These are phyloP conservation scores for Disparrhopalites patrizii DNA, from an alignment of 2,888 invertebrate genomes.

Conservation along the genomic window DNA sequence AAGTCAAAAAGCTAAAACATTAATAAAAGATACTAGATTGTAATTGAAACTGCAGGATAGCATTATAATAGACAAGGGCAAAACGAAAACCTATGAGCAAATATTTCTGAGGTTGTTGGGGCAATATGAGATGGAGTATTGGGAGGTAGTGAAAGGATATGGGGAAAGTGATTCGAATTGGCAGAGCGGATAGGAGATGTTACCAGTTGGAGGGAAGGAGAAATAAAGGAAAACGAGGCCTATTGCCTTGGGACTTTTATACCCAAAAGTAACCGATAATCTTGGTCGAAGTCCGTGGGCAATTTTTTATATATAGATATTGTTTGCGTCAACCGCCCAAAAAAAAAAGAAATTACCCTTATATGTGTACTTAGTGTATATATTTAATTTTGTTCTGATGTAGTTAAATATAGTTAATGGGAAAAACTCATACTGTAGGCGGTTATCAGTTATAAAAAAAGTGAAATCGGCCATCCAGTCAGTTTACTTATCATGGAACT, in stretches of 20 bases:
- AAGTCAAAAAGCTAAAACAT: too few relatives aligned
- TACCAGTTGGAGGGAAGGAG: constrained; percentile 25
- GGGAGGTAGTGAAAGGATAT: neutral
- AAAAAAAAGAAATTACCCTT: too few relatives aligned
- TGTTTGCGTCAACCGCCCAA: too few relatives aligned
- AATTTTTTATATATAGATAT: neutral
- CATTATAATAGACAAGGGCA: too few relatives aligned
- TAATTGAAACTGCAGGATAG: neutral
- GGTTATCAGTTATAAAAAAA: neutral
- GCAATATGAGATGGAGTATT: neutral
- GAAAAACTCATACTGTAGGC: too few relatives aligned
- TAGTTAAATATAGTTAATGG: too few relatives aligned
- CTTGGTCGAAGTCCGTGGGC: neutral
- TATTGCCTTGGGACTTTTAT: constrained; percentile 37
- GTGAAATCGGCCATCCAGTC: neutral
- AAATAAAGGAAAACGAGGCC: constrained; percentile 46
- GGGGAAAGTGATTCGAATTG: neutral
- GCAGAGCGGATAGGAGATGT: constrained; percentile 26
- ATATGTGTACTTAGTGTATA: too few relatives aligned
- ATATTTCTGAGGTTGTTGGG: neutral
- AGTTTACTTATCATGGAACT: neutral
- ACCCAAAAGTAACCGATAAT: constrained; percentile 9
- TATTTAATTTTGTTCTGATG: too few relatives aligned
- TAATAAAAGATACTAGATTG: neutral
- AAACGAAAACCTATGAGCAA: too few relatives aligned